phyloP scores from a whole-genome alignment of 2,797 vertebrate genomes.

The Zonotrichia albicollis region DNA sequence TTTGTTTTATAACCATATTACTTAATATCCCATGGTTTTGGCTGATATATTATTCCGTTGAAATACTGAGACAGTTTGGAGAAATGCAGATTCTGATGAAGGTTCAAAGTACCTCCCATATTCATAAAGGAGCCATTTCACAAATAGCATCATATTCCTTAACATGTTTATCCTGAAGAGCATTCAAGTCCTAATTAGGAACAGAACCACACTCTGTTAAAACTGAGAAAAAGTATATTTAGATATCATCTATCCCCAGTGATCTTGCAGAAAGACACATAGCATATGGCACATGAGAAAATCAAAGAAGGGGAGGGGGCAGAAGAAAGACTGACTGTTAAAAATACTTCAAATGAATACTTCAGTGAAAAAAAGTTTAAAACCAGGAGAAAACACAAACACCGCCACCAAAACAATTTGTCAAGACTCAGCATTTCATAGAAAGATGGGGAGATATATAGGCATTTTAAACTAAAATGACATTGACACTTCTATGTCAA shows the following conservation, averaged over 20 bases:
- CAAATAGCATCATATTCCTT: neutral
- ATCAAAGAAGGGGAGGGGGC: neutral
- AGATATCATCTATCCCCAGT: conserved; percentile 15
- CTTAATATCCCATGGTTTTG: neutral
- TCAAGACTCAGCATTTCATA: neutral
- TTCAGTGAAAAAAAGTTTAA: fast-evolving
- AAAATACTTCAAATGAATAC: conserved; percentile 17
- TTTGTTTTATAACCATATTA: neutral
- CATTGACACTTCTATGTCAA: neutral
- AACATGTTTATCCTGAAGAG: conserved; percentile 23
- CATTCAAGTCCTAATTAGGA: neutral
- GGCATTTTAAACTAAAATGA: neutral
- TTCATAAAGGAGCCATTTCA: neutral
- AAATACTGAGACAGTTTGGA: neutral
- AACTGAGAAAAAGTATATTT: conserved; percentile 48
- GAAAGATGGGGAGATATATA: neutral
- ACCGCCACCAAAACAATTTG: neutral
- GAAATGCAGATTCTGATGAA: neutral
- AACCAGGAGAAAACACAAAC: neutral
- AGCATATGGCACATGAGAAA: conserved; percentile 32
- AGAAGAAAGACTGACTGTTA: neutral
- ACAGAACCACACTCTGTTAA: neutral
- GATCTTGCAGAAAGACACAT: neutral
- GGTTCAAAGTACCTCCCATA: neutral
- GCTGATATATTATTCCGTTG: neutral